Base-by-base conservation (phyloP, 64 coral and sea anemone species). In the Montipora cactus region DNA sequence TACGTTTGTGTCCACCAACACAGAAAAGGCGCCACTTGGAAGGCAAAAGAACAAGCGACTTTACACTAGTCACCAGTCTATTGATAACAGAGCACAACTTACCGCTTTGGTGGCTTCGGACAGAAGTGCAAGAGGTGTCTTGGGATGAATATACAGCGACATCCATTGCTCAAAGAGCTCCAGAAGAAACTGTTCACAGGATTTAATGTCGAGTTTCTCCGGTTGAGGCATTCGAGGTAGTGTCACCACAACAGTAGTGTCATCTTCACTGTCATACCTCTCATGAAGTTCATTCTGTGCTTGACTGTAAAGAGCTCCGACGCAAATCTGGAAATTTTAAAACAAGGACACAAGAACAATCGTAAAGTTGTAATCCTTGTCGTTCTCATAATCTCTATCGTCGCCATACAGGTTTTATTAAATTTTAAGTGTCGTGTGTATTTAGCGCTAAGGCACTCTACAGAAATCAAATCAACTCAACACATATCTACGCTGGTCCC, bases 151-250 rank as follows among this genome's bases (percentile, higher is more conserved):
- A 87, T 99, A 99, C 80, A 94, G 98, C 49, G 98, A 99, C 88
- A 99, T 96, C 98, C 98, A 99, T 37, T 99, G 98, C 14, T 99
- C 95, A 88, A 99, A 99, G 3, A 99, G 90, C 23, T 99, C 98
- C 22, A 99, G 90, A 47, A 99, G 79, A 88, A 99, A 99, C 77
- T 99, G 98, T 14, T 96, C 88, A 80, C 98, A 99, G 0, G 98
- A 99, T 78, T 93, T 93, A 46, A 99, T 96, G 68, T 99, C 98
- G 14, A 95, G 95, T 59, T 96, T 99, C 51, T 92, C 95, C 81
- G 95, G 92, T 92, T 88, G 79, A 82, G 98, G 83, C 73, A 92
- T 94, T 61, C 92, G 89, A 19, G 98, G 95, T 80, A 94, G 77
- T 5, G 84, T 80, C 28, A 95, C 88, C n/a, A 95, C 79, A 58